phyloP scores from a whole-genome alignment of 2,797 vertebrate genomes.

The Pempheris klunzingeri region DNA sequence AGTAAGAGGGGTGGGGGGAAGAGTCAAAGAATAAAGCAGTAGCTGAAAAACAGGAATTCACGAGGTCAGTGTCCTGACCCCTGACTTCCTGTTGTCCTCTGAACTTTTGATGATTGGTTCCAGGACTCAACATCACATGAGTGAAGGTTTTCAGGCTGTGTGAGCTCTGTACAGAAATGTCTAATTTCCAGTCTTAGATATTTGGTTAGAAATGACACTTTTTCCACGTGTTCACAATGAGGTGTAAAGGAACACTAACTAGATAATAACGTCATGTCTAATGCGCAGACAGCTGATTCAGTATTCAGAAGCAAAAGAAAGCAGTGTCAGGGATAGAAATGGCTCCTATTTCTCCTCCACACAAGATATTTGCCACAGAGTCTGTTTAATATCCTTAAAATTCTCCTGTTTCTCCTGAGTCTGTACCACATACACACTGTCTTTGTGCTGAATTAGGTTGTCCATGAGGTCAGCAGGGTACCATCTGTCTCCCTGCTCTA shows the following conservation, averaged over 20 bases:
- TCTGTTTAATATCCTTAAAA: conserved; percentile 25
- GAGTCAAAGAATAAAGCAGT: conserved; percentile 73
- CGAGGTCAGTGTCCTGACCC: conserved; percentile 80
- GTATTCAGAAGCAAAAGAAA: conserved; percentile 10
- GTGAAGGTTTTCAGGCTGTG: conserved; percentile 14
- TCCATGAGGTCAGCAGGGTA: conserved; percentile 67
- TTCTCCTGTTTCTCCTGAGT: conserved; percentile 25
- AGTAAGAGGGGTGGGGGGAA: conserved; percentile 26
- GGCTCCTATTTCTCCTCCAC: conserved; percentile 9
- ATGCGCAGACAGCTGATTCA: conserved; percentile 15
- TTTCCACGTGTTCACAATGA: conserved; percentile 9
- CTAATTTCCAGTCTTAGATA: conserved; percentile 17
- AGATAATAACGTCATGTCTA: conserved; percentile 20
- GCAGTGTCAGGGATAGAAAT: conserved; percentile 17
- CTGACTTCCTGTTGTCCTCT: conserved; percentile 85
- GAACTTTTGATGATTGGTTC: conserved; percentile 76
- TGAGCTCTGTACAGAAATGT: conserved; percentile 23
- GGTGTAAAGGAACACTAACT: not conserved
- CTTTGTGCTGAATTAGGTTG: conserved; percentile 59
- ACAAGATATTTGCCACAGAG: conserved; percentile 28
- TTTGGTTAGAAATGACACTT: not conserved
- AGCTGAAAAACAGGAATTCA: conserved; percentile 85
- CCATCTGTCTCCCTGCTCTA: conserved; percentile 82
- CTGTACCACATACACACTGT: conserved; percentile 22
- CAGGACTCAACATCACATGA: conserved; percentile 69